Base-by-base conservation (phyloP, 2,888 invertebrate genomes). In the Drosophila pseudotalamancana region DNA sequence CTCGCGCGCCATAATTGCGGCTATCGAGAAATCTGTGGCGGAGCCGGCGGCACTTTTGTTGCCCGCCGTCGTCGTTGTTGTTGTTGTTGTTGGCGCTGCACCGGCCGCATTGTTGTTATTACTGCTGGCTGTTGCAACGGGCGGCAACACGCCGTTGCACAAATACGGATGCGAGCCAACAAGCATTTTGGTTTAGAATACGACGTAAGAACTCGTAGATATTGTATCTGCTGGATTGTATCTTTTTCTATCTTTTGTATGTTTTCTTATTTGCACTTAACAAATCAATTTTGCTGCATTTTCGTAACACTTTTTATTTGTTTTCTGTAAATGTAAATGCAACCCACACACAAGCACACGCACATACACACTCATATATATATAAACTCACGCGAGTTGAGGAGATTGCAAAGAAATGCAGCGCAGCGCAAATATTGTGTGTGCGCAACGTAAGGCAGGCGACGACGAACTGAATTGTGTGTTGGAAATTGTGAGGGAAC, bases 11-110 rank as follows among this genome's bases (percentile, higher is more conserved):
- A 98, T 97, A 89, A 98, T 97, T 79, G 97, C 97, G 45, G 97
- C 97, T 87, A 97, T 97, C 90, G 97, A 97, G 93, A 98, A 98
- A 93, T 98, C 98, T 57, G 98, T 97, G 90, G 97, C 97, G 5
- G 90, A 90, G 83, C 89, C 89, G 89, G 83, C 89, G 90, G 90
- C 87, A 77, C 77, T 81, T 84, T 89, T 89, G 72, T 77, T 88
- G 43, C 72, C 77, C 16, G 88, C 68, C 11, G 88, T 84, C 19
- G 89, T 74, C 37, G 89, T 78, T n/a, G 82, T 74, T 37, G 83
- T 54, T 59, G 59, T 14, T 34, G 75, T 40, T 14, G 60, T 35
- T 25, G 53, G 49, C 34, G 74, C 71, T 23, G 56, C 32, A 35
- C 67, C 97, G 49, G 97, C 97, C 55, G 65, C 40, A 75, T 72